Conservation (phyloP, 2,888 invertebrate genomes). For the Parelbella ahira region DNA sequence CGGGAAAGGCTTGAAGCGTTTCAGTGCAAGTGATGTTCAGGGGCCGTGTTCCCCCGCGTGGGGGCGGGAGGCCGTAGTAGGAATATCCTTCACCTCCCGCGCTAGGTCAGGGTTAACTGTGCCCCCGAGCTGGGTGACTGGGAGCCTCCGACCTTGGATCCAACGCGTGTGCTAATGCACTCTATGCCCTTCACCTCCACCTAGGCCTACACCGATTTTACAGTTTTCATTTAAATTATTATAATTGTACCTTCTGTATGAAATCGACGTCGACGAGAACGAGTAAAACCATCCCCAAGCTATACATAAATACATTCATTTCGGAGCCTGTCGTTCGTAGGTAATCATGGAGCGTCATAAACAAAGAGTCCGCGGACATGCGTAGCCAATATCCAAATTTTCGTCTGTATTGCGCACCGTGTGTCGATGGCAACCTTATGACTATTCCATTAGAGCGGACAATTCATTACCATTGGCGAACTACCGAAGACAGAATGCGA, state of each 20-base stretch:
- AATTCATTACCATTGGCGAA: constrained; percentile 53
- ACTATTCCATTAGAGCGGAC: constrained; percentile 60
- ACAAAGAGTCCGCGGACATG: constrained; percentile 57
- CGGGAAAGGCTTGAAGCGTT: constrained; percentile 58
- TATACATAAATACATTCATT: constrained; percentile 16
- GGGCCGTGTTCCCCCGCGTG: constrained; percentile 49
- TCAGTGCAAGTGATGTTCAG: constrained; percentile 64
- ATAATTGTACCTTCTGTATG: too few relatives aligned
- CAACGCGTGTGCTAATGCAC: constrained; percentile 37
- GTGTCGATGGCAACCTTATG: constrained; percentile 50
- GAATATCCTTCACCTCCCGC: constrained; percentile 75
- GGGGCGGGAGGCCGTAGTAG: constrained; percentile 66
- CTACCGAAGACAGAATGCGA: constrained; percentile 40
- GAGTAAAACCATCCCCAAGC: too few relatives aligned
- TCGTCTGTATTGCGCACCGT: constrained; percentile 48
- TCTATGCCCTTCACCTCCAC: constrained; percentile 36
- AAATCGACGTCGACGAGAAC: too few relatives aligned
- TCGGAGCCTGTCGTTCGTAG: constrained; percentile 12
- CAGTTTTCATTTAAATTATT: too few relatives aligned
- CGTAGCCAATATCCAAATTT: constrained; percentile 60
- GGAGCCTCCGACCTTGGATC: constrained; percentile 73
- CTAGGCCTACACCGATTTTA: constrained; percentile 1
- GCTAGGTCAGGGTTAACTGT: constrained; percentile 79
- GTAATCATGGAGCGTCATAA: constrained; percentile 42
- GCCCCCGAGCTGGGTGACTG: constrained; percentile 70